Percentiles rank a stretch among this genome's conserved stretches.
Evolutionary conservation across 2,113 vertebrate genomes (phyloP).

Genomic region (Epinephelus moara): DNA sequence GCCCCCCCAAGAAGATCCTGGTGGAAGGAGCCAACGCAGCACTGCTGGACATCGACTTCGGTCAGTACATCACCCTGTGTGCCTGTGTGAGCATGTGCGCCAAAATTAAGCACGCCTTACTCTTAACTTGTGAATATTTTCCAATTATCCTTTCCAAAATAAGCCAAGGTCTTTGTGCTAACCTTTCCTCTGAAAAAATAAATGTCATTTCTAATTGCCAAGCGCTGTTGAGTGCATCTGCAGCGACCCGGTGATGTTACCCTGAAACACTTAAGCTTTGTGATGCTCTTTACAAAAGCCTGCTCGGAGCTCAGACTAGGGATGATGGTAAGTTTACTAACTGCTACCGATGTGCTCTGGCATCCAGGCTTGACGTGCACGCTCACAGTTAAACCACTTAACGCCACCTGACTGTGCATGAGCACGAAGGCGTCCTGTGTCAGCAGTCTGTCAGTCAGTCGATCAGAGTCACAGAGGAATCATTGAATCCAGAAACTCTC

Average conservation of each 20-base stretch:
- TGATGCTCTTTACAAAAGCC: constrained; percentile 66
- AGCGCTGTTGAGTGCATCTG: constrained; percentile 8
- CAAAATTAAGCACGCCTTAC: not conserved
- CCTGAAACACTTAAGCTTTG: constrained; percentile 52
- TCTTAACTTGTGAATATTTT: constrained; percentile 7
- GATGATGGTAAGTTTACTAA: constrained; percentile 59
- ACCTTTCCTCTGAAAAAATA: constrained; percentile 9
- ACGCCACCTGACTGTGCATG: constrained; percentile 64
- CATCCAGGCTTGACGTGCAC: constrained; percentile 46
- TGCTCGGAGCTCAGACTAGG: constrained; percentile 55
- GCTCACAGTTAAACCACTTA: constrained; percentile 44
- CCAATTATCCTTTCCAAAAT: not conserved
- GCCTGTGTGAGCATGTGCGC: not conserved
- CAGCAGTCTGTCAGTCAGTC: constrained; percentile 20
- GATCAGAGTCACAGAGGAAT: constrained; percentile 8
- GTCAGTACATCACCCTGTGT: constrained; percentile 80
- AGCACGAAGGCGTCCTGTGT: constrained; percentile 50
- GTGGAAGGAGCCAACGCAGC: constrained; percentile 98
- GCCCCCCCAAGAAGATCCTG: constrained; percentile 94
- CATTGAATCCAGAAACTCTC: not conserved
- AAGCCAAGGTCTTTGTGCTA: not conserved
- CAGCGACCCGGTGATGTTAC: constrained; percentile 25
- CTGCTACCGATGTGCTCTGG: constrained; percentile 14
- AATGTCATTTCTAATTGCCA: constrained; percentile 30
- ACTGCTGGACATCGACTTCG: constrained; percentile 97